Evolutionary conservation across 2,113 vertebrate species (phyloP).

Genomic region (Ginglymostoma cirratum): DNA sequence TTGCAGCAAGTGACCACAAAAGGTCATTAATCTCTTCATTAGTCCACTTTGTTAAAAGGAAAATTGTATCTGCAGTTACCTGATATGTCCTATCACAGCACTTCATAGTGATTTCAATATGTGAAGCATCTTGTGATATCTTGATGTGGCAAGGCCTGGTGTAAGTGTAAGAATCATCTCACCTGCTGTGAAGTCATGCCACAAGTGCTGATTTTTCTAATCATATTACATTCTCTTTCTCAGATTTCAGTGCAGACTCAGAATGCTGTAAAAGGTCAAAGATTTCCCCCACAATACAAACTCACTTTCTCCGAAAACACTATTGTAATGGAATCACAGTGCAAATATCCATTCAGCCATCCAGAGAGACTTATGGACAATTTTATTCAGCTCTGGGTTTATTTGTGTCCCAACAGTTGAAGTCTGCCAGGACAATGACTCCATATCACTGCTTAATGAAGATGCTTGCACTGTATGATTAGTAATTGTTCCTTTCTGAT

Average conservation of each 20-base stretch:
- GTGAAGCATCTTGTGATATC: background rate
- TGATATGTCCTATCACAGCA: background rate
- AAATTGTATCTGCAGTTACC: background rate
- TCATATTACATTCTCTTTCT: background rate
- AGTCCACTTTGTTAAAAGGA: background rate
- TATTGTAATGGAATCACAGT: background rate
- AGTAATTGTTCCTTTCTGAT: background rate
- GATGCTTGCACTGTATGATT: background rate
- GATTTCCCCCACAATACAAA: background rate
- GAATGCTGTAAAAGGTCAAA: background rate
- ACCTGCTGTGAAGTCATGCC: background rate
- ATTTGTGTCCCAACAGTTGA: background rate
- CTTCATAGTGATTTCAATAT: background rate
- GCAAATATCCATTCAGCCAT: background rate
- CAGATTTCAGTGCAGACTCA: background rate
- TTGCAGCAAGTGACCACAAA: background rate
- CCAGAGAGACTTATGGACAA: background rate
- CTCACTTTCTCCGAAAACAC: background rate
- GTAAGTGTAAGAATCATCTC: background rate
- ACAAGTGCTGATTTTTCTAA: background rate
- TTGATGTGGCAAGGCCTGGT: background rate
- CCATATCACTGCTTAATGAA: constrained; percentile 6
- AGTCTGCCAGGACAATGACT: background rate
- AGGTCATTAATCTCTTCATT: background rate
- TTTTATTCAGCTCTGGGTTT: background rate